Evolutionary conservation across 2,797 vertebrate genomes (phyloP).

Genomic region (Propithecus perrieri): DNA sequence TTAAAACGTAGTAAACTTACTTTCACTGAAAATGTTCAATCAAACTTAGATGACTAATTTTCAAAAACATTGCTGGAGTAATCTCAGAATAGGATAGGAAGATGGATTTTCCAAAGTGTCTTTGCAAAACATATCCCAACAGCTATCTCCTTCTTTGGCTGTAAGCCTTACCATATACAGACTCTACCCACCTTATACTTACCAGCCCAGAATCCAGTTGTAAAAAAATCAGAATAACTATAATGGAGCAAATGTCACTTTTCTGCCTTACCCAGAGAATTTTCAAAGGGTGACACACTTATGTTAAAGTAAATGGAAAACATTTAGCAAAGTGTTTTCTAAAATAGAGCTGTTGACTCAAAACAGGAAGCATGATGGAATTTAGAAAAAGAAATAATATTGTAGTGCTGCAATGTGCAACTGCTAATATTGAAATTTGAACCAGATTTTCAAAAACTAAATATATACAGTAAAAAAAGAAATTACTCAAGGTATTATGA

Average conservation of each 20-base stretch:
- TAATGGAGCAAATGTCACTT: slow-evolving; percentile 13
- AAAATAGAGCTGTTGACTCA: slow-evolving; percentile 16
- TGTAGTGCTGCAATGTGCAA: not conserved
- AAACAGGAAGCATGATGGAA: slow-evolving; percentile 2
- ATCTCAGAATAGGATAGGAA: slow-evolving; percentile 28
- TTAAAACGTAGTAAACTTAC: not conserved
- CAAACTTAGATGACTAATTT: slow-evolving; percentile 31
- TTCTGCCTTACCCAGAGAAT: not conserved
- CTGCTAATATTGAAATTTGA: slow-evolving; percentile 10
- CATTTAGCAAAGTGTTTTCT: slow-evolving; percentile 42
- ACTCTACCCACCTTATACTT: not conserved
- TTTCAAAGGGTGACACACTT: slow-evolving; percentile 3
- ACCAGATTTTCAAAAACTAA: slow-evolving; percentile 43
- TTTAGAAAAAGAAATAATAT: slow-evolving; percentile 20
- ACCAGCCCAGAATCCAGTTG: not conserved
- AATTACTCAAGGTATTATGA: not conserved
- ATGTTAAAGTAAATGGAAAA: not conserved
- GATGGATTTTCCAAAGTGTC: not conserved
- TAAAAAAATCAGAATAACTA: not conserved
- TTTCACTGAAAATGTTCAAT: not conserved
- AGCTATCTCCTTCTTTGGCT: not conserved
- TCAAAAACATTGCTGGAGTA: not conserved
- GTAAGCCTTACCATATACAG: not conserved
- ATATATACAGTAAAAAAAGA: not conserved
- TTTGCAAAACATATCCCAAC: not conserved